These are phyloP conservation scores for Pyrochroa serraticornis DNA, from an alignment of 2,888 invertebrate genomes.

Conservation along the genomic window DNA sequence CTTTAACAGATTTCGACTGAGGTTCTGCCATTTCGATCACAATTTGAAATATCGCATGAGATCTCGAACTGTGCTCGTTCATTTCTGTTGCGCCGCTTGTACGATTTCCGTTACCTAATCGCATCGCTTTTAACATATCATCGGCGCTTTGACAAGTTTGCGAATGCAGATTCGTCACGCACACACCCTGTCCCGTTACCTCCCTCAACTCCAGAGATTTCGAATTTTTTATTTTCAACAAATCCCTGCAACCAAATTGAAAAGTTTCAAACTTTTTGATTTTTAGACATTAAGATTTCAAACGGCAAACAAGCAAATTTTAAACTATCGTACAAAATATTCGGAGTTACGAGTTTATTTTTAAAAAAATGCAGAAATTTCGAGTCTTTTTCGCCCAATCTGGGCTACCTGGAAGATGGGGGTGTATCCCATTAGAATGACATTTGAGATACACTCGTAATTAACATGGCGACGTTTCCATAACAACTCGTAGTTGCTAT, in stretches of 20 bases:
- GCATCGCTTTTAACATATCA: constrained; percentile 95
- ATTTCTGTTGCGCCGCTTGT: constrained; percentile 74
- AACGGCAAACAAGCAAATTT: too few species aligned
- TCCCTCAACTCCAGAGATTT: constrained; percentile 67
- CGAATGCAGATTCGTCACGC: constrained; percentile 93
- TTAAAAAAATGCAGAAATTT: too few species aligned
- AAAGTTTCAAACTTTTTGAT: constrained; percentile 6
- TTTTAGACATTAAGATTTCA: too few species aligned
- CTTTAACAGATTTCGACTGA: constrained; percentile 67
- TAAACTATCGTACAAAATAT: too few species aligned
- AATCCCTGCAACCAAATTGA: constrained; percentile 62
- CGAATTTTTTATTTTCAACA: constrained; percentile 66
- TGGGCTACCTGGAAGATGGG: too few species aligned
- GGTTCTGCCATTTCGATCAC: constrained; percentile 92
- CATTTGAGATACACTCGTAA: too few species aligned
- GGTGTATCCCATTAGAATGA: too few species aligned
- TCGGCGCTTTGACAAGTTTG: constrained; percentile 92
- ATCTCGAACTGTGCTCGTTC: constrained; percentile 96
- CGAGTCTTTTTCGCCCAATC: too few species aligned
- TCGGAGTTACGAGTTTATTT: too few species aligned
- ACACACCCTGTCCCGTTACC: constrained; percentile 79
- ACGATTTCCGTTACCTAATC: constrained; percentile 89
- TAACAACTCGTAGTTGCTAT: too few species aligned
- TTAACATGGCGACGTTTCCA: too few species aligned
- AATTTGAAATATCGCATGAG: constrained; percentile 98